These are phyloP conservation scores for Pteronura brasiliensis DNA, from an alignment of 2,113 vertebrate species.

Conservation along the genomic window DNA sequence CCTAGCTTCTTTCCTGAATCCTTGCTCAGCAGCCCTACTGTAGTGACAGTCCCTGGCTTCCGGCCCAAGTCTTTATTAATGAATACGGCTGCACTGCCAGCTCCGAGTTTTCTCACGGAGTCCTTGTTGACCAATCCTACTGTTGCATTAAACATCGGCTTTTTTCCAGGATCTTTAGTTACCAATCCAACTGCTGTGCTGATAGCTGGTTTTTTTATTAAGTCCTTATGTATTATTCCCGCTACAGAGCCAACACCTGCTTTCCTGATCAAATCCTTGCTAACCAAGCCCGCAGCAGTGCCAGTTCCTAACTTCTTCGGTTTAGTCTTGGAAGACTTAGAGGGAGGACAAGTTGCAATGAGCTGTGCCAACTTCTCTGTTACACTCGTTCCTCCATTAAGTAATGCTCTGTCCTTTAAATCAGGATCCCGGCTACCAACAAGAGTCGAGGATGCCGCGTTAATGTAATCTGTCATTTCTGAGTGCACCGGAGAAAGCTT, in stretches of 20 bases:
- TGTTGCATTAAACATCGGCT: conserved; percentile 77
- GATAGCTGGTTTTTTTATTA: conserved; percentile 82
- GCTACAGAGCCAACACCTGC: conserved; percentile 66
- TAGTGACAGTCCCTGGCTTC: conserved; percentile 77
- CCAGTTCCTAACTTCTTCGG: conserved; percentile 83
- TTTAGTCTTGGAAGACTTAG: conserved; percentile 96
- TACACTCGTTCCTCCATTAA: conserved; percentile 90
- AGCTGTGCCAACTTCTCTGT: conserved; percentile 97
- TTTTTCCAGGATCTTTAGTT: conserved; percentile 86
- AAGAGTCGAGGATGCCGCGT: conserved; percentile 74
- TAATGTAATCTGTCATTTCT: conserved; percentile 85
- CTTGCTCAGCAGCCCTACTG: conserved; percentile 72
- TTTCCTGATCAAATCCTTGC: conserved; percentile 84
- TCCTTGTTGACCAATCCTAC: conserved; percentile 82
- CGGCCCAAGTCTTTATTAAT: conserved; percentile 82
- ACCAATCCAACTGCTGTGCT: conserved; percentile 78
- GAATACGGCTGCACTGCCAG: conserved; percentile 75
- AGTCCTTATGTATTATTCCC: conserved; percentile 80
- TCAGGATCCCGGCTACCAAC: conserved; percentile 85
- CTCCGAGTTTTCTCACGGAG: conserved; percentile 79
- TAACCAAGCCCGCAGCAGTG: conserved; percentile 70
- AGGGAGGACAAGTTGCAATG: conserved; percentile 95
- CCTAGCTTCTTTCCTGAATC: conserved; percentile 76
- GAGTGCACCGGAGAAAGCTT: conserved; percentile 83
- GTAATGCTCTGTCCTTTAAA: conserved; percentile 89